Conservation (phyloP, 2,888 invertebrate genomes). For the Dolomedes plantarius region DNA sequence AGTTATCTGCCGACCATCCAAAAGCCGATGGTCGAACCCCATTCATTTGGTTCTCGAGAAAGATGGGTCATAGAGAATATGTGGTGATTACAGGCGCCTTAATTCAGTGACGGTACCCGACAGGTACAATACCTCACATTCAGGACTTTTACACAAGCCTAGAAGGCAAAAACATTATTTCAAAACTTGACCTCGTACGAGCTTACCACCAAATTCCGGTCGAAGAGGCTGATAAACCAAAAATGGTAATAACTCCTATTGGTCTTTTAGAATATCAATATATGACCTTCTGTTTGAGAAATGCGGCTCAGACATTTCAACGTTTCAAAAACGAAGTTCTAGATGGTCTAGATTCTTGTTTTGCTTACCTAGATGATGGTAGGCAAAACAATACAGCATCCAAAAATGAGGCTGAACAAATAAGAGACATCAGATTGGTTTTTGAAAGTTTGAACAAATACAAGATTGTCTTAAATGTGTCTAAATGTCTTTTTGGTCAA, state of each 20-base stretch:
- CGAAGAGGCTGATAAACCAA: constrained; percentile 2
- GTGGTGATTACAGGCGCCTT: constrained; percentile 25
- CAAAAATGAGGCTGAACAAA: not conserved
- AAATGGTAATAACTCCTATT: constrained; percentile 1
- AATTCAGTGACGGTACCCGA: not conserved
- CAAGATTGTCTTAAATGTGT: no score
- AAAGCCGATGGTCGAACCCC: constrained; percentile 24
- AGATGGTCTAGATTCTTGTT: constrained; percentile 6
- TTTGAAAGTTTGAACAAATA: not conserved
- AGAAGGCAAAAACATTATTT: not conserved
- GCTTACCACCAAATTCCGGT: no score
- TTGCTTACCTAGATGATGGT: constrained; percentile 31
- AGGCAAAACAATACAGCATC: constrained; percentile 33
- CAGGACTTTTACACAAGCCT: not conserved
- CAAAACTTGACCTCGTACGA: no score
- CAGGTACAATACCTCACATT: no score
- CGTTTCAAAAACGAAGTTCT: constrained; percentile 4
- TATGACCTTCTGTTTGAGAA: not conserved
- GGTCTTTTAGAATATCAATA: not conserved
- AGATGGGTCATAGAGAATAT: constrained; percentile 24
- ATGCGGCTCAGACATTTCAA: not conserved
- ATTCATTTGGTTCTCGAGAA: constrained; percentile 51
- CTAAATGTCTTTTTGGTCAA: not conserved
- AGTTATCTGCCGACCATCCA: constrained; percentile 27
- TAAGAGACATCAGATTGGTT: not conserved